phyloP scores from a whole-genome alignment of 2,888 invertebrate genomes.

The Odontothrips loti region DNA sequence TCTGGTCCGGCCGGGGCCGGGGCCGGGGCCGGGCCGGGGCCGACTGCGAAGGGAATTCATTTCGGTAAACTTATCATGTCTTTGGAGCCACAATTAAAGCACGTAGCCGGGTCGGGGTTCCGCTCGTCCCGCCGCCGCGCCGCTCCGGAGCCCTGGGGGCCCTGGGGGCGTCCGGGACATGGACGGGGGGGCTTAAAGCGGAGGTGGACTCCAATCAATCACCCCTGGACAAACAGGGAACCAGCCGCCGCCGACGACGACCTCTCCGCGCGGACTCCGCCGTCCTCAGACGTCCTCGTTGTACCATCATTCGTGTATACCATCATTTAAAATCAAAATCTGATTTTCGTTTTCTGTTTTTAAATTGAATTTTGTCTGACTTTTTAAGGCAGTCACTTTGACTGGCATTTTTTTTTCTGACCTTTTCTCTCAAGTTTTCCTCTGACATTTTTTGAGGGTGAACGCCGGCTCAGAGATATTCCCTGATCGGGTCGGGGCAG shows the following conservation, averaged over 20 bases:
- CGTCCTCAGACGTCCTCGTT: no score
- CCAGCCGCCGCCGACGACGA: neutral
- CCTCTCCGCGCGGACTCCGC: no score
- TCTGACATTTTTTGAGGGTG: no score
- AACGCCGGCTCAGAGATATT: no score
- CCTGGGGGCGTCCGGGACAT: neutral
- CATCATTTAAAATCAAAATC: neutral
- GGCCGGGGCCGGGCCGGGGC: neutral
- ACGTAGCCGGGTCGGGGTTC: neutral
- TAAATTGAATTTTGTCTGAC: no score
- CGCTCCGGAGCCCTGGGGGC: neutral
- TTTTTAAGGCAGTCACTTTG: no score
- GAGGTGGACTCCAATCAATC: neutral
- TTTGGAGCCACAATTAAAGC: constrained; percentile 17
- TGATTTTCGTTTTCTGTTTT: no score
- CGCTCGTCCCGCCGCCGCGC: neutral
- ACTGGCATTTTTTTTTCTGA: no score
- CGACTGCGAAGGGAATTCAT: neutral
- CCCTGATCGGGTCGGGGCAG: no score
- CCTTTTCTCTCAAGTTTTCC: no score
- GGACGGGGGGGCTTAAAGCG: neutral
- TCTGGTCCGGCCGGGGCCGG: neutral
- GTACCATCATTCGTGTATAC: no score
- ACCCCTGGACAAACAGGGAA: neutral
- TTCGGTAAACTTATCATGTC: constrained; percentile 23